Percentiles rank a stretch among this genome's conserved stretches.
These are phyloP conservation scores for Tetrao urogallus DNA, from an alignment of 2,113 vertebrate species.

Conservation along the genomic window DNA sequence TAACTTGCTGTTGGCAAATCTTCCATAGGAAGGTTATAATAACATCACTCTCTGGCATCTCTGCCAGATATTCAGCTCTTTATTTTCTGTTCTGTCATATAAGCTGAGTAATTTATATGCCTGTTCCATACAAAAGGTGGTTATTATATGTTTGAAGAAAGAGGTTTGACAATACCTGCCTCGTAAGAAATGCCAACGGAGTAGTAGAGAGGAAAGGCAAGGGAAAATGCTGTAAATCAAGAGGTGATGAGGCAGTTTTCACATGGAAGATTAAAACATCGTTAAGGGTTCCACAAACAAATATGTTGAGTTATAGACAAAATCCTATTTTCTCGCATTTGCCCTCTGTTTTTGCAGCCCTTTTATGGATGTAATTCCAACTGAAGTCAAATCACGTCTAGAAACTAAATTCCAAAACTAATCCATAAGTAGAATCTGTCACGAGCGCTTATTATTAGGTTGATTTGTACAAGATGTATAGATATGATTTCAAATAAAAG, in stretches of 20 bases:
- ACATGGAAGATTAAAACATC: conserved; percentile 48
- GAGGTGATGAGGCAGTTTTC: conserved; percentile 53
- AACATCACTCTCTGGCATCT: conserved; percentile 52
- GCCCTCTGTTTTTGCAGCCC: conserved; percentile 17
- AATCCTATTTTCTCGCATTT: conserved; percentile 33
- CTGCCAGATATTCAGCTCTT: conserved; percentile 50
- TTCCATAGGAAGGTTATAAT: conserved; percentile 55
- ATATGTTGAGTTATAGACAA: conserved; percentile 50
- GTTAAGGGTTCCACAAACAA: conserved; percentile 50
- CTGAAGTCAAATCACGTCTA: conserved; percentile 4
- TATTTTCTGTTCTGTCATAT: conserved; percentile 69
- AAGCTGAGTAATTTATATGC: conserved; percentile 56
- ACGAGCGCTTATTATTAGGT: conserved; percentile 60
- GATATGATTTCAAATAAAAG: conserved; percentile 64
- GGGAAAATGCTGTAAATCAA: conserved; percentile 54
- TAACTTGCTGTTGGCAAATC: conserved; percentile 53
- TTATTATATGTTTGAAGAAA: conserved; percentile 70
- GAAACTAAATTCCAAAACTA: conserved; percentile 63
- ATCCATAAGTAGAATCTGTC: conserved; percentile 61
- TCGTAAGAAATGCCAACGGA: conserved; percentile 38
- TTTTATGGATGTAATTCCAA: conserved; percentile 53
- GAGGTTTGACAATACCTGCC: conserved; percentile 65
- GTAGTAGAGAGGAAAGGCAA: conserved; percentile 13
- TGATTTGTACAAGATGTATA: conserved; percentile 67
- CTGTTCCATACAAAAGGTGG: conserved; percentile 57